A percentile compares a stretch with the other conserved stretches of the same genome.
Evolutionary conservation across 2,797 vertebrate genomes (phyloP).

Genomic region (Gymnothorax reevesii): DNA sequence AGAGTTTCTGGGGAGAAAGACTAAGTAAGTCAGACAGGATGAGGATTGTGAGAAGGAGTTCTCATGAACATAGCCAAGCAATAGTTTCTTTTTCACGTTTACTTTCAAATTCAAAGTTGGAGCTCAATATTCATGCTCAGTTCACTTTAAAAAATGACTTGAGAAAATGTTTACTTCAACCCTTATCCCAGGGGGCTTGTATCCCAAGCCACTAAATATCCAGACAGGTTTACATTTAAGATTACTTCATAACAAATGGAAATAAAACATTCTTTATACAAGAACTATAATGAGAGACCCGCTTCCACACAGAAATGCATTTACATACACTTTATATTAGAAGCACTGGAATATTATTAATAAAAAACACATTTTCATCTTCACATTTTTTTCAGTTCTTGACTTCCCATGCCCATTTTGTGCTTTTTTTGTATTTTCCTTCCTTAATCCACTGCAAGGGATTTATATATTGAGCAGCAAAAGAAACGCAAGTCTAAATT

Average conservation of each 20-base stretch:
- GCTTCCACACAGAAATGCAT: conserved; percentile 64
- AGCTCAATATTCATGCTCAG: conserved; percentile 20
- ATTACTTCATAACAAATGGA: conserved; percentile 54
- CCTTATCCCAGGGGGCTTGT: neutral
- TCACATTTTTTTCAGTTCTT: conserved; percentile 49
- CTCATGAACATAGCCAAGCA: conserved; percentile 10
- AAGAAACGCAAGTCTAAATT: no score
- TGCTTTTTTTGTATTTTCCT: conserved; percentile 38
- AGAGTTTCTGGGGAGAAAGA: neutral
- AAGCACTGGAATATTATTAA: conserved; percentile 52
- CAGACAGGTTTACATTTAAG: conserved; percentile 31
- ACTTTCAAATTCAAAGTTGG: conserved; percentile 10
- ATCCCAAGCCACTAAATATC: conserved; percentile 33
- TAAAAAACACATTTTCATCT: conserved; percentile 48
- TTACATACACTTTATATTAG: conserved; percentile 63
- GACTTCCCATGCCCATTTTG: conserved; percentile 43
- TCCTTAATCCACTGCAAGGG: neutral
- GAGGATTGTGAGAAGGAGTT: neutral
- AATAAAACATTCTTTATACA: conserved; percentile 58
- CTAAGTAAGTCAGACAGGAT: neutral
- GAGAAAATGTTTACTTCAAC: conserved; percentile 14
- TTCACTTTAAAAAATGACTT: conserved; percentile 14
- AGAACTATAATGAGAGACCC: conserved; percentile 65
- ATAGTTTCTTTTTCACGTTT: neutral
- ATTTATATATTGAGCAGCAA: neutral